Evolutionary conservation across 92 coral and sea anemone genomes (phyloP), one percentile per base, ranked within the genome.

Genomic region (Porites evermanni): DNA sequence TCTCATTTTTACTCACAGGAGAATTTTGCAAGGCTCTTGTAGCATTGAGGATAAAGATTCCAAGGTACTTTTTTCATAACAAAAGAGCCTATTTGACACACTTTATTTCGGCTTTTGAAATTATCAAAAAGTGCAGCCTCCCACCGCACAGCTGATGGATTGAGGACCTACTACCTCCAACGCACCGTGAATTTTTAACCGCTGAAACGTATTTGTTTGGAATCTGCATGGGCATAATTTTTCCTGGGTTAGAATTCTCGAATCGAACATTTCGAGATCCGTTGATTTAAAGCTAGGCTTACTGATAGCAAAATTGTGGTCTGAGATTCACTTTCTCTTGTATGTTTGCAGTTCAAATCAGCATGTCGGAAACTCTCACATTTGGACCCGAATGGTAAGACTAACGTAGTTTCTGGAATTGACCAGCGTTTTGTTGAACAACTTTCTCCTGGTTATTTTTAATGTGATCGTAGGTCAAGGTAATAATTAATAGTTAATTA

Each of bases 381-480:
- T 97, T 97, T 92, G 99, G 99, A 83, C 99, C 99, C n/a, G 98
- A 97, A 72, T 97, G 99, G 99, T 97, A 74, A 92, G 47, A 38
- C 47, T 38, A 4, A 38, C 47, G 47, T 38, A 38, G 99, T 86
- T 70, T 21, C 24, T 52, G 64, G 63, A 53, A 20, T 4, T 19
- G 53, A 18, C 18, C 17, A 13, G 67, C 72, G 60, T 29, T 60
- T 18, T 72, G 61, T 71, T 65, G 69, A 52, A 26, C 53, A 51
- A 44, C 14, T 19, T 73, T 60, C 50, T 20, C 13, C 23, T 13
- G 12, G 3, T 82, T 63, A 60, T 72, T 59, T 29, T 13, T 44
- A 82, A 54, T 7, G 21, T 64, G 19, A 11, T 68, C 86, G 5
- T 69, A 7, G 21, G n/a, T 70, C 58, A 63, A 69, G 17, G 32